Evolutionary conservation across 2,113 vertebrate genomes (phyloP).

Genomic region (Macaca mulatta): DNA sequence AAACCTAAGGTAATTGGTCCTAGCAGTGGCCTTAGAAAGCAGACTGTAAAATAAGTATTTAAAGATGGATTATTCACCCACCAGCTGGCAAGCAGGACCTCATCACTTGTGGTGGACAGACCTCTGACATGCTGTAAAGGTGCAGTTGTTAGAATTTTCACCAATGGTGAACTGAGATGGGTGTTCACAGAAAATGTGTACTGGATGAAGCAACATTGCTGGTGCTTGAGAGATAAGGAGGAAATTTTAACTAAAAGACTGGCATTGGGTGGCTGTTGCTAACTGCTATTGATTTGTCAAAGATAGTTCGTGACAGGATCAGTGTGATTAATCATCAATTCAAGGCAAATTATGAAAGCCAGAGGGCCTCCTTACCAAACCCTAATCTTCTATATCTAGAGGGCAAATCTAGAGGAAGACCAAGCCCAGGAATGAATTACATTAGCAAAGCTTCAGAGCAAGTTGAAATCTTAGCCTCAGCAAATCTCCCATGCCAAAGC

Average conservation of each 20-base stretch:
- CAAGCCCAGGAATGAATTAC: background rate
- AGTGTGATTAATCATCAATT: background rate
- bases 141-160: background rate
- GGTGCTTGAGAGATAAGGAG: background rate
- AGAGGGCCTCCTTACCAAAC: background rate
- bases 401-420: background rate
- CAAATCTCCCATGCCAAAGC: background rate
- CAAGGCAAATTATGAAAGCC: background rate
- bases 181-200: background rate
- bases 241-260: background rate
- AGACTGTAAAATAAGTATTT: background rate
- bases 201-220: background rate
- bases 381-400: background rate
- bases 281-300: background rate
- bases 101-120: background rate
- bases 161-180: background rate
- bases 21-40: background rate
- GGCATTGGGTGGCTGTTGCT: background rate
- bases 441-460: background rate
- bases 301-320: background rate
- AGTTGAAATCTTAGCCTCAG: background rate
- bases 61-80: background rate
- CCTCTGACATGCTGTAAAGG: background rate
- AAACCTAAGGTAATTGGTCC: background rate
- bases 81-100: background rate